Conservation (phyloP, 2,113 vertebrate species). For the Coregonus clupeaformis region DNA sequence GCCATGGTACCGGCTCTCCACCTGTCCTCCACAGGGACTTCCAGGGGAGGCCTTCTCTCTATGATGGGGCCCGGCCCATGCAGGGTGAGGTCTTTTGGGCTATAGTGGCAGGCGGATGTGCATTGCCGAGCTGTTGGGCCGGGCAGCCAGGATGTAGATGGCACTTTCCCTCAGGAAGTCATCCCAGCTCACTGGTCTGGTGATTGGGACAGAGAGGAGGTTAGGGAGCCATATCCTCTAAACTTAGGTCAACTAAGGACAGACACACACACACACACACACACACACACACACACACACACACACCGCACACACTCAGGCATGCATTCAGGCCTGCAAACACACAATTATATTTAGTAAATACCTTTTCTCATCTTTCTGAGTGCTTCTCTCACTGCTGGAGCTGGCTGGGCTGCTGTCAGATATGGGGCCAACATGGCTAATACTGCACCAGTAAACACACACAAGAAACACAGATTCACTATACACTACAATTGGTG, state of each 20-base stretch:
- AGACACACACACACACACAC: constrained; percentile 8
- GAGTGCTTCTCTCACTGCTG: constrained; percentile 75
- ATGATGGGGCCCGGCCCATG: background rate
- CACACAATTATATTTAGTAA: background rate
- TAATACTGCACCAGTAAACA: constrained; percentile 76
- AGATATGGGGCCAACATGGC: constrained; percentile 92
- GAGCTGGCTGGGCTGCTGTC: constrained; percentile 89
- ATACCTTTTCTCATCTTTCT: constrained; percentile 82
- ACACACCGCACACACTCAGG: constrained; percentile 14
- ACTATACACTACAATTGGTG: too few species aligned
- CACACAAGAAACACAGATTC: background rate
- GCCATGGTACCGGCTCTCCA: background rate
- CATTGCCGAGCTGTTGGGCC: constrained; percentile 89
- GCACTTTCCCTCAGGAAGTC: constrained; percentile 85
- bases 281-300: constrained; percentile 8
- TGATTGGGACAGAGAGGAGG: constrained; percentile 21
- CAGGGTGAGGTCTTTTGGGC: constrained; percentile 21
- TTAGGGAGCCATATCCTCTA: background rate
- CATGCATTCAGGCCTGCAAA: background rate
- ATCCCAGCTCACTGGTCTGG: constrained; percentile 83
- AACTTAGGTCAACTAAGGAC: background rate
- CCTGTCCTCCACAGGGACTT: background rate
- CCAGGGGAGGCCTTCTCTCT: too few species aligned
- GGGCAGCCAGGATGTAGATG: constrained; percentile 86
- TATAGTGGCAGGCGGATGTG: constrained; percentile 88